Evolutionary conservation across 2,797 vertebrate genomes (phyloP), one percentile per base, ranked within the genome.

Genomic region (Micrastur ruficollis): DNA sequence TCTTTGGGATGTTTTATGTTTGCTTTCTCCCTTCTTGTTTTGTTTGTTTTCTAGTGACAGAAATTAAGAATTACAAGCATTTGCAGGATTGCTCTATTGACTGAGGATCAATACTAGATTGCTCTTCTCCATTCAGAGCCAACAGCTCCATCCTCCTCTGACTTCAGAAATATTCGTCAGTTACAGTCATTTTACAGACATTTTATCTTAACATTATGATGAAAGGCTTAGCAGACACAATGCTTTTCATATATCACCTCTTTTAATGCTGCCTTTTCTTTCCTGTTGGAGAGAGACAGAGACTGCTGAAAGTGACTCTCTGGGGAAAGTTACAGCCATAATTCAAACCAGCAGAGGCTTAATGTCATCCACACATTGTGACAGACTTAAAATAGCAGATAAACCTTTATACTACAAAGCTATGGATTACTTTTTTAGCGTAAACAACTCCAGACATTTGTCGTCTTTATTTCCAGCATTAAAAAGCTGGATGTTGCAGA

Each of bases 121-220:
- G 53, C 27, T 62, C 74, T 90, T 82, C 42, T 90, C 19, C 46
- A 18, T 8, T 67, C 55, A 38, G 14, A 90, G 50, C 38, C 9
- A 5, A 86, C 73, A 79, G 76, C 12, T 90, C n/a, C 49, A 67
- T 58, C 58, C 17, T 70, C 62, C 50, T 75, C 40, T 59, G 36
- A 63, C 66, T 76, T 84, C 63, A 85, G 44, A 90, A 94, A 94
- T 70, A 93, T 18, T 55, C 53, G 32, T 62, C 68, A 84, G n/a
- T 52, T 87, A 66, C 26, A 67, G 38, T 44, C 6, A 56, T 56
- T 94, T 88, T 52, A 47, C 25, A 88, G 55, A 49, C 14, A 6
- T 83, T 78, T 74, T 65, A 50, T 65, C 81, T 47, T 65, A 81
- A 66, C 14, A 14, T 25, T 50, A 29, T n/a, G 31, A 62, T 32